Percentiles rank a stretch among this genome's conserved stretches.
Evolutionary conservation across 2,888 invertebrate species (phyloP).

Genomic region (Cataglyphis livida): DNA sequence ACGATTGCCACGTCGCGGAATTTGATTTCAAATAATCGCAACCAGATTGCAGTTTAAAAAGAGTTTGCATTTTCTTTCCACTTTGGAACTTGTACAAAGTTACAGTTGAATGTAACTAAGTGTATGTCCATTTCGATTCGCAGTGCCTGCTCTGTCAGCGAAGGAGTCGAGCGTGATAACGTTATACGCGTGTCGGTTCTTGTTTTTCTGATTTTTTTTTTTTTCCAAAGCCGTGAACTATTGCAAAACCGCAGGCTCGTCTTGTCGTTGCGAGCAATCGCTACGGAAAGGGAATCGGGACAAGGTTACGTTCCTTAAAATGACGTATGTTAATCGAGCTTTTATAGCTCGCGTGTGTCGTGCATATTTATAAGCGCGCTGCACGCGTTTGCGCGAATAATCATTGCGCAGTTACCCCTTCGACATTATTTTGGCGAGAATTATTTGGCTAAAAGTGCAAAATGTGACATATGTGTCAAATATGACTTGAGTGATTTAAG

Average conservation of each 20-base stretch:
- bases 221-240: constrained; percentile 24
- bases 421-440: neutral
- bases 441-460: neutral
- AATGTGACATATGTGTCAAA: neutral
- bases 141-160: neutral
- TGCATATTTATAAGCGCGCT: constrained; percentile 48
- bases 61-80: no score
- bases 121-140: neutral
- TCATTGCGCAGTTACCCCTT: neutral
- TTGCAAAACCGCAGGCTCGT: constrained; percentile 60
- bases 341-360: constrained; percentile 50
- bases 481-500: neutral
- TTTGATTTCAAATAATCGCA: no score
- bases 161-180: neutral
- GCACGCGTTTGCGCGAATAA: neutral
- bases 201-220: neutral
- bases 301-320: constrained; percentile 69
- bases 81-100: no score
- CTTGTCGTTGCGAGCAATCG: constrained; percentile 15
- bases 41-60: no score
- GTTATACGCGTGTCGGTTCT: neutral
- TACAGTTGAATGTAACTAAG: no score
- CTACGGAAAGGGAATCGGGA: constrained; percentile 61
- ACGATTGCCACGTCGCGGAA: no score
- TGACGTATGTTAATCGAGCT: constrained; percentile 43